Percentiles rank a stretch among this genome's conserved stretches.
phyloP scores from a whole-genome alignment of 2,888 invertebrate species.

The Apotomis capreana region DNA sequence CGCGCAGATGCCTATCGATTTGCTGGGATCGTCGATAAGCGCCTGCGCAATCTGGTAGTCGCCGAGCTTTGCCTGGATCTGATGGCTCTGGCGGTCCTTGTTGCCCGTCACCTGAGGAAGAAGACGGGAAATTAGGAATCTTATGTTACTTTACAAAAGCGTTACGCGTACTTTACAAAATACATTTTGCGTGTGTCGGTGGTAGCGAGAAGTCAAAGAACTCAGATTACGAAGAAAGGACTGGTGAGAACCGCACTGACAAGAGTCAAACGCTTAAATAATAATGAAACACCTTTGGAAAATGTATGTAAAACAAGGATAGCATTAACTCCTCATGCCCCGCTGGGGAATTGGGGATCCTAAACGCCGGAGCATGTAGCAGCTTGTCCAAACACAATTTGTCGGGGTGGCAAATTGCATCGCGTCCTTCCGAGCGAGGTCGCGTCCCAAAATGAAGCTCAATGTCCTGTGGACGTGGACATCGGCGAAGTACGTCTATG shows the following conservation, averaged over 20 bases:
- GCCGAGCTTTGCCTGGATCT: constrained; percentile 88
- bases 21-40: constrained; percentile 85
- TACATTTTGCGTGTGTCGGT: too few species aligned
- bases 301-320: constrained; percentile 2
- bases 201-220: too few species aligned
- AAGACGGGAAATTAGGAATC: constrained; percentile 22
- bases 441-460: constrained; percentile 65
- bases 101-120: constrained; percentile 85
- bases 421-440: constrained; percentile 46
- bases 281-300: too few species aligned
- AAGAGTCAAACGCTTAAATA: too few species aligned
- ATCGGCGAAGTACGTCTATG: too few species aligned
- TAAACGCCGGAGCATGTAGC: constrained; percentile 12
- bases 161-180: too few species aligned
- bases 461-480: constrained; percentile 51
- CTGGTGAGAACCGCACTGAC: too few species aligned
- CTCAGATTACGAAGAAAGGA: too few species aligned
- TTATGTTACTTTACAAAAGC: background rate
- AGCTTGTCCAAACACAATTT: constrained; percentile 39
- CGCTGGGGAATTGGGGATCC: constrained; percentile 20
- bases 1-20: constrained; percentile 88
- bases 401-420: constrained; percentile 40
- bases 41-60: constrained; percentile 87
- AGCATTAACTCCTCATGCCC: background rate
- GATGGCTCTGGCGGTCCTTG: constrained; percentile 85